These are phyloP conservation scores for Myotis brandtii DNA, from an alignment of 2,113 vertebrate genomes.

Conservation along the genomic window DNA sequence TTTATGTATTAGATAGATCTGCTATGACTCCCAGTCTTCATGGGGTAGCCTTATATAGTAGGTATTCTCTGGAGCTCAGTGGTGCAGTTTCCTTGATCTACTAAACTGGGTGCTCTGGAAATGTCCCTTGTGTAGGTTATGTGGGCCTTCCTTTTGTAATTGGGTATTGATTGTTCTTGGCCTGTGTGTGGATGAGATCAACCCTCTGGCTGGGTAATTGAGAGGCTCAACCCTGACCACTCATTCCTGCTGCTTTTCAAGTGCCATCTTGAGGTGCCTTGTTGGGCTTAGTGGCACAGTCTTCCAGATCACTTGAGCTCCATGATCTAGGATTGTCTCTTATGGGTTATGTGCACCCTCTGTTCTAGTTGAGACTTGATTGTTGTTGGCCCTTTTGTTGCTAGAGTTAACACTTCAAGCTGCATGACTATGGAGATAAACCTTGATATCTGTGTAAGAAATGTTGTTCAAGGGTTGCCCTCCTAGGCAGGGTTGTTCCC, in stretches of 20 bases:
- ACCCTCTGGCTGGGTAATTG: neutral
- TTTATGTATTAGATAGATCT: neutral
- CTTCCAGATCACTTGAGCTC: neutral
- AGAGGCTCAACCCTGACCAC: neutral
- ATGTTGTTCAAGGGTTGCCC: neutral
- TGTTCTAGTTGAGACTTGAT: neutral
- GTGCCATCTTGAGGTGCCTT: neutral
- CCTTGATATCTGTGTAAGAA: neutral
- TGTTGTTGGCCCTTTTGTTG: neutral
- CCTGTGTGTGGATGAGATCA: neutral
- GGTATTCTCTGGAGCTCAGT: neutral
- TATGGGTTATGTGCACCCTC: neutral
- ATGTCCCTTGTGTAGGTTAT: neutral
- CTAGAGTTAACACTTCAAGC: neutral
- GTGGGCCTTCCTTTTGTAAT: neutral
- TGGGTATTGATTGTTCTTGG: neutral
- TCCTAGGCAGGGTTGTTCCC: too few relatives aligned
- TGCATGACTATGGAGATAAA: neutral
- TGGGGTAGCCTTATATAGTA: neutral
- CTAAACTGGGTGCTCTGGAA: neutral
- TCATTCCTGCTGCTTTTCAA: neutral
- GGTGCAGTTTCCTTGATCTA: neutral
- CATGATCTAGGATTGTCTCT: neutral
- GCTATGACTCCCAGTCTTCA: neutral
- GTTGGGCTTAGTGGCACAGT: neutral